phyloP scores from a whole-genome alignment of 2,113 vertebrate species.

The Oxyruncus cristatus region DNA sequence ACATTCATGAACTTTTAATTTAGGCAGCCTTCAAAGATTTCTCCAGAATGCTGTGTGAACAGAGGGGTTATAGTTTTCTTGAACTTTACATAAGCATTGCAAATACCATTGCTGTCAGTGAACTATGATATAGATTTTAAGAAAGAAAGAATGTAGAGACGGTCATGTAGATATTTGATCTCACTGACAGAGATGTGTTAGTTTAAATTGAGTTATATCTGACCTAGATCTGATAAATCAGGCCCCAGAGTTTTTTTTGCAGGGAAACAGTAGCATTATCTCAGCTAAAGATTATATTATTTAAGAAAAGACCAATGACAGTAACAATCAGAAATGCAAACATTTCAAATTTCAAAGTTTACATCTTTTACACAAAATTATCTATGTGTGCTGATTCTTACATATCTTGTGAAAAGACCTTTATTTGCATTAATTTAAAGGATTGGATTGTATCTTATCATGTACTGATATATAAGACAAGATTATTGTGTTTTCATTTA shows the following conservation, averaged over 20 bases:
- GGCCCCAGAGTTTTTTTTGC: background rate
- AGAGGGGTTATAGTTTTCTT: background rate
- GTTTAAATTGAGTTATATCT: background rate
- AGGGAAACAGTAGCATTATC: background rate
- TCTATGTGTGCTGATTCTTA: background rate
- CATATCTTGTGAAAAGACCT: background rate
- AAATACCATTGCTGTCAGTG: background rate
- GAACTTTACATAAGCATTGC: background rate
- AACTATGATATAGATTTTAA: background rate
- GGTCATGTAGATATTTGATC: background rate
- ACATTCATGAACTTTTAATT: background rate
- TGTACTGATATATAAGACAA: background rate
- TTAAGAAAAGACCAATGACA: background rate
- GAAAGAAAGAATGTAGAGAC: background rate
- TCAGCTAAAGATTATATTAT: background rate
- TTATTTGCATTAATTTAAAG: background rate
- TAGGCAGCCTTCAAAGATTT: background rate
- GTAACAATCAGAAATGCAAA: background rate
- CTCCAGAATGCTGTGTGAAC: background rate
- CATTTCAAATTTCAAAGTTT: background rate
- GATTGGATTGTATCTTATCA: background rate
- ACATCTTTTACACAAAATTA: background rate
- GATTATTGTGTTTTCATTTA: background rate
- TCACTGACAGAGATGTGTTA: background rate
- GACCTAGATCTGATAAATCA: background rate